Conservation (phyloP, 2,113 vertebrate species). For the Seriola rivoliana region DNA sequence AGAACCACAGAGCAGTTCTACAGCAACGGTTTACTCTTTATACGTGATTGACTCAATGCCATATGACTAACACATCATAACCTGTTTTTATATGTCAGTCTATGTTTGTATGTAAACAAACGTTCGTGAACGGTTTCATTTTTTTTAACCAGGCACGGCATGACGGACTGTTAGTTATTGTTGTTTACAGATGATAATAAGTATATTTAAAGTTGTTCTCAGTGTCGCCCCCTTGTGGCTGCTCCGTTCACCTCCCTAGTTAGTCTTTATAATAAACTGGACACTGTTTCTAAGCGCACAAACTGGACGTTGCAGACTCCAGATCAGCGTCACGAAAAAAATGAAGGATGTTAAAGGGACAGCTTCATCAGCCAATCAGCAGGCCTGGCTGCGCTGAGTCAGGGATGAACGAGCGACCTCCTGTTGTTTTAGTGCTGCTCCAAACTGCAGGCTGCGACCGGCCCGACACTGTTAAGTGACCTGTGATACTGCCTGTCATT, state of each 20-base stretch:
- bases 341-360: not conserved
- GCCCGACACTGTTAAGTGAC: conserved; percentile 19
- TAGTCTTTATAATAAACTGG: not conserved
- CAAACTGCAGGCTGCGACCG: conserved; percentile 13
- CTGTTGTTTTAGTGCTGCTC: conserved; percentile 43
- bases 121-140: conserved; percentile 21
- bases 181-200: conserved; percentile 50
- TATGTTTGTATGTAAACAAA: conserved; percentile 46
- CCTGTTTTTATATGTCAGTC: conserved; percentile 41
- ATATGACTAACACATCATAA: conserved; percentile 3
- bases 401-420: conserved; percentile 28
- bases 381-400: conserved; percentile 24
- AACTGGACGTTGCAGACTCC: not conserved
- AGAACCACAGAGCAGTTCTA: not conserved
- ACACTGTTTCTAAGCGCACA: not conserved
- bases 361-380: conserved; percentile 55
- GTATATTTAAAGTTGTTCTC: conserved; percentile 42
- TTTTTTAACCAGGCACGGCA: conserved; percentile 36
- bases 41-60: conserved; percentile 15
- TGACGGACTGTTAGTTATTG: conserved; percentile 35
- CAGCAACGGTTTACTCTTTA: conserved; percentile 52
- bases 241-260: not conserved
- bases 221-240: not conserved
- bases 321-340: not conserved
- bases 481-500: conserved; percentile 28